phyloP scores from a whole-genome alignment of 2,113 vertebrate genomes.

The Hipposideros armiger region DNA sequence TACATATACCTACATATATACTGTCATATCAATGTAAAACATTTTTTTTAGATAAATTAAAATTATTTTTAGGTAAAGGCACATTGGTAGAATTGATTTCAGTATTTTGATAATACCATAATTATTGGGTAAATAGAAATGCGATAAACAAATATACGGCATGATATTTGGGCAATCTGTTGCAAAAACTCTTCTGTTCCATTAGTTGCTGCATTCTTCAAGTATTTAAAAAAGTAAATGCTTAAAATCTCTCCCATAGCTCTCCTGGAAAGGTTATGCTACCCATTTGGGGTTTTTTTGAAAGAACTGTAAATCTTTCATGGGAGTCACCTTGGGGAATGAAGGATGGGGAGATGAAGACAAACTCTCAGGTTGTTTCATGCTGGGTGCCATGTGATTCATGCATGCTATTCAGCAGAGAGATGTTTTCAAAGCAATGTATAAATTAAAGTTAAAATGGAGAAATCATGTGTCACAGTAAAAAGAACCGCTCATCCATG shows the following conservation, averaged over 20 bases:
- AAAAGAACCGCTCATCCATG: background rate
- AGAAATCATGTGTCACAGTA: background rate
- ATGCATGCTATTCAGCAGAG: accelerated
- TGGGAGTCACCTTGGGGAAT: background rate
- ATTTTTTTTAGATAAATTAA: background rate
- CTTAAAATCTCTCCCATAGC: background rate
- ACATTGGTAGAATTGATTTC: background rate
- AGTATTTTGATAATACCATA: background rate
- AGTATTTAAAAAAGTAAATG: background rate
- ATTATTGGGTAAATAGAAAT: background rate
- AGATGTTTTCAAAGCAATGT: background rate
- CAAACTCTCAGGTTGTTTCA: background rate
- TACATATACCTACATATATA: background rate
- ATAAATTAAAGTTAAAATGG: too few relatives aligned
- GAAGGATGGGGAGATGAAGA: background rate
- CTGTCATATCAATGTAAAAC: background rate
- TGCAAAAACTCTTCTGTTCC: background rate
- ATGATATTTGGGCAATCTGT: background rate
- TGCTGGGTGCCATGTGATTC: accelerated
- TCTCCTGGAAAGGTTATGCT: background rate
- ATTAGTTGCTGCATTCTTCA: accelerated
- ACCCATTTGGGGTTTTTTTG: background rate
- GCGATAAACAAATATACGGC: too few relatives aligned
- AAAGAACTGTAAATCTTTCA: background rate
- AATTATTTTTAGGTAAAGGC: background rate